Conservation (phyloP, 2,797 vertebrate species). For the Acanthurus tractus region DNA sequence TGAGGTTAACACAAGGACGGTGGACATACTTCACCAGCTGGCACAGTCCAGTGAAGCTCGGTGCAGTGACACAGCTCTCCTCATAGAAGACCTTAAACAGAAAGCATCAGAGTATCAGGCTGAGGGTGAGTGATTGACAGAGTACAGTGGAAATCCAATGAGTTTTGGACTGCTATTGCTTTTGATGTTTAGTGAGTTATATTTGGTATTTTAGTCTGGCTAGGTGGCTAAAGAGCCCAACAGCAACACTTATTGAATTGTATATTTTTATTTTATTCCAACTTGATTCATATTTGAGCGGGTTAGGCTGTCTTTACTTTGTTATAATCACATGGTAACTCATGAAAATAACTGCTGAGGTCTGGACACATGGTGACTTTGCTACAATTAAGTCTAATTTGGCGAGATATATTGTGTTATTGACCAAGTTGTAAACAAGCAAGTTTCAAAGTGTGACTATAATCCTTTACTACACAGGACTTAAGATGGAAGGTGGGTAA, state of each 20-base stretch:
- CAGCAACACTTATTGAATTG: too few relatives aligned
- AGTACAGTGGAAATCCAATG: too few relatives aligned
- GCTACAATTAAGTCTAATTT: not conserved
- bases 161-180: not conserved
- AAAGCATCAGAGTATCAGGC: slow-evolving; percentile 84
- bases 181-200: not conserved
- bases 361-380: not conserved
- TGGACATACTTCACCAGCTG: slow-evolving; percentile 86
- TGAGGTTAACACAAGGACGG: slow-evolving; percentile 85
- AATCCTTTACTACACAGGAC: not conserved
- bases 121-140: slow-evolving; percentile 81
- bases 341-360: not conserved
- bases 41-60: slow-evolving; percentile 77
- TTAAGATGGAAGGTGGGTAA: too few relatives aligned
- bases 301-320: not conserved
- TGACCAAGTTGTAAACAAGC: not conserved
- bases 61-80: slow-evolving; percentile 81
- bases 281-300: not conserved
- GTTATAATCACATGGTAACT: too few relatives aligned
- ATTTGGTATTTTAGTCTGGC: not conserved
- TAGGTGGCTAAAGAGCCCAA: not conserved
- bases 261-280: not conserved
- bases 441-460: not conserved
- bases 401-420: not conserved
- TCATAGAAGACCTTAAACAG: slow-evolving; percentile 86